Base-by-base conservation (phyloP, 53 echinoderm and acorn worm genomes). In the Antedon mediterranea region DNA sequence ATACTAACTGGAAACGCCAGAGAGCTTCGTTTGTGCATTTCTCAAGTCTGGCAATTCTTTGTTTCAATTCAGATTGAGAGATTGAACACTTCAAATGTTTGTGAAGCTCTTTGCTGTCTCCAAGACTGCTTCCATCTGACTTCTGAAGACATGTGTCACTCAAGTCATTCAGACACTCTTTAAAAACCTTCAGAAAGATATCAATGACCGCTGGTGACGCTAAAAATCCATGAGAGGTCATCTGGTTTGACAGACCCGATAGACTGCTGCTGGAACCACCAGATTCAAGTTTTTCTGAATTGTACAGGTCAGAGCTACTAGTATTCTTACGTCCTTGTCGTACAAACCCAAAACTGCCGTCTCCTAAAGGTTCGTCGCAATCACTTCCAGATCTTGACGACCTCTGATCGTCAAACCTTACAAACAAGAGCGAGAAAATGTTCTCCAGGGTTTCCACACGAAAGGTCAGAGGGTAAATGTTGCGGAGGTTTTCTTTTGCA, bases 1-100 rank as follows among this genome's bases (percentile, higher is more conserved):
- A 89, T 0, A 94, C 95, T 11, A 94, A 87, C 74, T 87, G 95
- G 76, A 80, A 94, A 44, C 95, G 89, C 95, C 95, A 91, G 81
- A 89, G 85, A 14, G 91, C 89, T 72, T 95, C 91, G 34, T 91
- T 95, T 43, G 91, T 86, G 31, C 84, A 76, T 57, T 91, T 85
- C 0, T 89, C 84, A 27, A 94, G 80, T 43, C 77, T 85, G 0
- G 91, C 87, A 74, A 94, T 91, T 71, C 86, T 89, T n/a, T 87
- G 89, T 23, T 89, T 89, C 81, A 95, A 80, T 42, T 86, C 73
- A 7, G 91, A 71, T 4, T 72, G 30, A 28, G 85, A 74, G 14
- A 95, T 86, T 28, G 95, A 91, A 79, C 86, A 84, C 28, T 85
- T 71, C 75, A 94, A 43, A 72, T 87, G 83, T 32, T 87, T 81